Evolutionary conservation across 2,888 invertebrate genomes (phyloP).

Genomic region (Watsonalla cultraria): DNA sequence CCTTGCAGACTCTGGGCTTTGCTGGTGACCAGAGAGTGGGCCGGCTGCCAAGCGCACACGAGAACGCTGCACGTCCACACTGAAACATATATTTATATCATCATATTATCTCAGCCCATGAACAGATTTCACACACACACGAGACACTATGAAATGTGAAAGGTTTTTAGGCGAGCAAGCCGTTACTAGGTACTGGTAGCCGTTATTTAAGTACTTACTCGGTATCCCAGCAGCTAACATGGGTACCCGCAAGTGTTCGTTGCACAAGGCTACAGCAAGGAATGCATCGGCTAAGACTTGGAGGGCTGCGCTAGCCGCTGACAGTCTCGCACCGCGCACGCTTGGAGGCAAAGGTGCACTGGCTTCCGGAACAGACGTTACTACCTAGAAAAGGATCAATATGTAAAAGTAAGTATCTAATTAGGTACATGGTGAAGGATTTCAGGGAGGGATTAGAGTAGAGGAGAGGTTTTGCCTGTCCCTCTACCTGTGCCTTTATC

Average conservation of each 20-base stretch:
- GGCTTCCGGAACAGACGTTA: constrained; percentile 67
- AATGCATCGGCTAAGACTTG: constrained; percentile 55
- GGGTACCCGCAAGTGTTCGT: constrained; percentile 46
- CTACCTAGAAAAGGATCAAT: constrained; percentile 40
- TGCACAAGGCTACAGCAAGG: constrained; percentile 59
- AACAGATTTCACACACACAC: neutral
- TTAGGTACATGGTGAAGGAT: no score
- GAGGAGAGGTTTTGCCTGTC: no score
- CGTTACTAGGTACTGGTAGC: no score
- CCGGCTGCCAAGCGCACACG: constrained; percentile 77
- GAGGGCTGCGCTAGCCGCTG: constrained; percentile 52
- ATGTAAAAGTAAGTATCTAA: neutral
- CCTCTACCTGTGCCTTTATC: no score
- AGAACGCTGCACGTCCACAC: constrained; percentile 71
- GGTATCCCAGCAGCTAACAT: constrained; percentile 64
- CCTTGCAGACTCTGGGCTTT: constrained; percentile 54
- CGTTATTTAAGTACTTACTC: constrained; percentile 31
- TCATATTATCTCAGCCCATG: neutral
- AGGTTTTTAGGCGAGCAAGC: no score
- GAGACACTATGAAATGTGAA: neutral
- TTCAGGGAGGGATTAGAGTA: no score
- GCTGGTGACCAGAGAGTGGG: constrained; percentile 57
- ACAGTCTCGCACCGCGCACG: constrained; percentile 58
- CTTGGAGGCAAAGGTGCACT: constrained; percentile 54
- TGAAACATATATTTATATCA: constrained; percentile 35